Percentiles rank a stretch among this genome's conserved stretches.
phyloP scores from a whole-genome alignment of 2,797 vertebrate species.

The Eospalax fontanierii region DNA sequence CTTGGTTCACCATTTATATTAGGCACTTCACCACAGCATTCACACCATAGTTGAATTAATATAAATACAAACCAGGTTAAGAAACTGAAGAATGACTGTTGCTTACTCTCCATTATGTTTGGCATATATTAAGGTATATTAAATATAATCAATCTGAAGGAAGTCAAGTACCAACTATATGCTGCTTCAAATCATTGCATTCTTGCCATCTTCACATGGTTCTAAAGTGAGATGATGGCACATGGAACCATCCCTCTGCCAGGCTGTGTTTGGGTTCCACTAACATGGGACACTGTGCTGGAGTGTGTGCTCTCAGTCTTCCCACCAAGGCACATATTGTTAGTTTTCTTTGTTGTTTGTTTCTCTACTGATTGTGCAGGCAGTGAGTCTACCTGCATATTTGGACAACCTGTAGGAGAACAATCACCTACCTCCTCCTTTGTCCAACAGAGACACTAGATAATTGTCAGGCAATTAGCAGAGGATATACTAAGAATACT shows the following conservation, averaged over 20 bases:
- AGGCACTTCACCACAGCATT: not conserved
- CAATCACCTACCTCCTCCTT: not conserved
- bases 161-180: not conserved
- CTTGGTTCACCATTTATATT: not conserved
- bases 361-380: not conserved
- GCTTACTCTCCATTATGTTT: not conserved
- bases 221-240: not conserved
- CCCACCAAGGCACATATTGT: not conserved
- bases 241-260: not conserved
- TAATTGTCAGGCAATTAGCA: not conserved
- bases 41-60: conserved; percentile 9
- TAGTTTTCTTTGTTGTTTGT: not conserved
- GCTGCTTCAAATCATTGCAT: not conserved
- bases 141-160: not conserved
- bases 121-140: not conserved
- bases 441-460: not conserved
- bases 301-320: not conserved
- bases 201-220: not conserved
- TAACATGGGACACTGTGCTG: not conserved
- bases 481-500: not conserved
- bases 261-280: not conserved
- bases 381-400: not conserved
- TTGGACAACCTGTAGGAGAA: not conserved
- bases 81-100: not conserved
- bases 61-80: conserved; percentile 3